Evolutionary conservation across 2,797 vertebrate genomes (phyloP), one percentile per base, ranked within the genome.

Genomic region (Triplophysa yarkandensis): DNA sequence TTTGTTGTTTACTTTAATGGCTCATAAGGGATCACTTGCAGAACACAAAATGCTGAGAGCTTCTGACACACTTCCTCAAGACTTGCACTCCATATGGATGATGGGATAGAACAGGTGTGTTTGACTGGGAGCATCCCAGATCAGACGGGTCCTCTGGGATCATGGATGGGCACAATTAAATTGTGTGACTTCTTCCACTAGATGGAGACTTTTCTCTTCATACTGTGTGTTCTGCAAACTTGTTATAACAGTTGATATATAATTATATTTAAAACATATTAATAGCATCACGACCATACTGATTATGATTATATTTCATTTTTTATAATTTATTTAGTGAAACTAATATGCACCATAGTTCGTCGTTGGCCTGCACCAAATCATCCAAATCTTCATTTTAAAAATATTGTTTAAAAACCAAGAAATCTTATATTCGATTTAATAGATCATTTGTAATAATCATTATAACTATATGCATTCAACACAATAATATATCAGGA

Each of bases 151-250:
- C 44, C 44, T 46, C 4, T 46, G 6, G 6, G 46, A 48, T 19
- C 17, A 21, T 0, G 46, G 41, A 3, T 43, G 14, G 41, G 16
- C 13, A 43, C 41, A 43, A n/a, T n/a, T n/a, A n/a, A n/a, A n/a
- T n/a, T n/a, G n/a, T n/a, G n/a, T n/a, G n/a, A n/a, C n/a, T 55
- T 61, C 30, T 13, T 60, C 54, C 73, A 50, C 64, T 19, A 75
- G 73, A 68, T 17, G 73, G 73, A 9, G 64, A 3, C 5, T 39
- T 8, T 39, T 28, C 30, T 28, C 54, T n/a, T 75, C n/a, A 21
- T 9, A 50, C n/a, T 17, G 2, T 52, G 14, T 32, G 1, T 9
- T 30, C 17, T 16, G 13, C 1, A 28, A 55, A n/a, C 27, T 9
- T 0, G 9, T 17, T 4, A 43, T 7, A 16, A 2, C 21, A n/a